phyloP scores from a whole-genome alignment of 2,888 invertebrate genomes.

The Achlya flavicornis region DNA sequence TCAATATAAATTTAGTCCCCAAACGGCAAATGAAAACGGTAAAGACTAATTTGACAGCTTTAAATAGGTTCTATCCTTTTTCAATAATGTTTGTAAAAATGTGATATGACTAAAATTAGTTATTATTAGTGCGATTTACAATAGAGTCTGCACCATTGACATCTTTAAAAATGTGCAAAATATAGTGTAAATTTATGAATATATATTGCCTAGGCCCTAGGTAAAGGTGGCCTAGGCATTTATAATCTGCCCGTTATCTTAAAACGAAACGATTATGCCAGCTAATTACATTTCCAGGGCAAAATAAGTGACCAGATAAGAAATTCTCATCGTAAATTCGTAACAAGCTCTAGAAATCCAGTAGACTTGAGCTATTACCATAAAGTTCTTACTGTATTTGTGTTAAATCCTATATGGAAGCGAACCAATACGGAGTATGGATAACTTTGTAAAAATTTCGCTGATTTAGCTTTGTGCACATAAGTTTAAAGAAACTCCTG shows the following conservation, averaged over 20 bases:
- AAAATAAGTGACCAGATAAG: constrained; percentile 1
- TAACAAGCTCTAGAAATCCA: constrained; percentile 6
- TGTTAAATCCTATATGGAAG: not conserved
- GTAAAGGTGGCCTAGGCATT: no score
- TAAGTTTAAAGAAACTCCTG: not conserved
- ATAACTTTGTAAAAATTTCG: not conserved
- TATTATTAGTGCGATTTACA: no score
- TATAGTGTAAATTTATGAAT: not conserved
- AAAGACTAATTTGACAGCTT: no score
- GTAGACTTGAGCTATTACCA: not conserved
- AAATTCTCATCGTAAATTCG: not conserved
- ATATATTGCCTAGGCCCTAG: not conserved
- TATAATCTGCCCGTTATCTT: constrained; percentile 7
- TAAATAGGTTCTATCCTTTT: no score
- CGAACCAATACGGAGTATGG: not conserved
- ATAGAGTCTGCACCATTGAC: no score
- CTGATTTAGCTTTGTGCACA: not conserved
- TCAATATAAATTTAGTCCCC: no score
- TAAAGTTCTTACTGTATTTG: not conserved
- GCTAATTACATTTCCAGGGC: constrained; percentile 7
- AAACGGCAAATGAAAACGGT: no score
- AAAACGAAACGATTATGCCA: constrained; percentile 1
- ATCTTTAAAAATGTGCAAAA: not conserved
- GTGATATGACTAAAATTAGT: no score
- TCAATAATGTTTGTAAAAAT: no score